Percentiles rank a stretch among this genome's conserved stretches.
Conservation (phyloP, 2,888 invertebrate species). For the Gastracanthus pulcherrimus region DNA sequence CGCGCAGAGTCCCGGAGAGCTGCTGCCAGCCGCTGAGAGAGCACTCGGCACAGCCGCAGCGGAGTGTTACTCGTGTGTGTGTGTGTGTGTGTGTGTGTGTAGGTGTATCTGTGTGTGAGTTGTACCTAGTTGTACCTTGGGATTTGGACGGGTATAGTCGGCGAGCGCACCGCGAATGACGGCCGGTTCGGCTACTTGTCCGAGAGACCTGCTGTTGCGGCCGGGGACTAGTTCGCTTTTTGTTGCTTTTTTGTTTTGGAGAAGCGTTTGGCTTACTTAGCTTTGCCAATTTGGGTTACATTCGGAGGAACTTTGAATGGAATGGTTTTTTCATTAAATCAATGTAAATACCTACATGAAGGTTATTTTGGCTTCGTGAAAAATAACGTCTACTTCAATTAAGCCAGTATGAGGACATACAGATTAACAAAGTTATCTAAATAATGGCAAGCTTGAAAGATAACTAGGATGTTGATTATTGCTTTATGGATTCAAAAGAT, state of each 20-base stretch:
- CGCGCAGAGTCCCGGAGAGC: neutral
- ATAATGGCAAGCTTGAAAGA: too few species aligned
- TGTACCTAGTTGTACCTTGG: constrained; percentile 50
- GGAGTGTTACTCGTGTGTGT: too few species aligned
- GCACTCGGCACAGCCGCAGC: too few species aligned
- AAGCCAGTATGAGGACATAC: too few species aligned
- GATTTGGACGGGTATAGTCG: constrained; percentile 39
- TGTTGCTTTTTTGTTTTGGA: neutral
- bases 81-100: neutral
- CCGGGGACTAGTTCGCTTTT: neutral
- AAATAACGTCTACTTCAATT: too few species aligned
- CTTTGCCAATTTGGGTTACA: neutral
- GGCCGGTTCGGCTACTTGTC: constrained; percentile 34
- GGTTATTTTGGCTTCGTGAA: too few species aligned
- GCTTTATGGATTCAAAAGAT: too few species aligned
- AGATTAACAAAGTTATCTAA: too few species aligned
- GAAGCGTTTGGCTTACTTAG: neutral
- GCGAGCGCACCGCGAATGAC: constrained; percentile 45
- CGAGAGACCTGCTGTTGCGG: neutral
- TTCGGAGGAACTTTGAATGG: neutral
- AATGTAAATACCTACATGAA: too few species aligned
- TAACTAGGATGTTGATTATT: too few species aligned
- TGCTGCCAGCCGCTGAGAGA: too few species aligned
- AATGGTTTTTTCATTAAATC: too few species aligned
- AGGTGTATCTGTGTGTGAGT: neutral